Evolutionary conservation across 2,888 invertebrate genomes (phyloP).

Genomic region (Meiosimyza decipiens): DNA sequence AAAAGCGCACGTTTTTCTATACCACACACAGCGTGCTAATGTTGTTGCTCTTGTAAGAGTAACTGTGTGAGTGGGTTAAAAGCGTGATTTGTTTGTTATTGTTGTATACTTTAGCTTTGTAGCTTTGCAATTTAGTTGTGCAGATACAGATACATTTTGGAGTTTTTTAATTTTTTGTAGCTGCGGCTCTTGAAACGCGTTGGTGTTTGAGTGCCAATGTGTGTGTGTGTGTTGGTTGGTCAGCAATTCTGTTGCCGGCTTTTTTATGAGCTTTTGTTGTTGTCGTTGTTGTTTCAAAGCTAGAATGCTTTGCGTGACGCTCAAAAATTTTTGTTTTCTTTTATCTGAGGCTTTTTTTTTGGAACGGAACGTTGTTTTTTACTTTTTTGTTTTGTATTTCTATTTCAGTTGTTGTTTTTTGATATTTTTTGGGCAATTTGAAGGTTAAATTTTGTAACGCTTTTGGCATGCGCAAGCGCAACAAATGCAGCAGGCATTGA

Average conservation of each 20-base stretch:
- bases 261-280: conserved; percentile 24
- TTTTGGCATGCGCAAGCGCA: conserved; percentile 19
- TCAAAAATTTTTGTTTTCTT: neutral
- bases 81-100: conserved; percentile 29
- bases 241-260: conserved; percentile 31
- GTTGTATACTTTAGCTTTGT: conserved; percentile 8
- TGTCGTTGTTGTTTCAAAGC: conserved; percentile 1
- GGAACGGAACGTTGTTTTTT: too few relatives aligned
- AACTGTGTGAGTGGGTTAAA: conserved; percentile 37
- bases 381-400: conserved; percentile 3
- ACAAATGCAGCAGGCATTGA: neutral
- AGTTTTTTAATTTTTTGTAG: neutral
- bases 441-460: conserved; percentile 38
- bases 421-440: conserved; percentile 37
- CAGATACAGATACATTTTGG: neutral
- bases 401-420: conserved; percentile 27
- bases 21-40: neutral
- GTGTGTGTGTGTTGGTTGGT: conserved; percentile 19
- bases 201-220: neutral
- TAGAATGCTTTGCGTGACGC: conserved; percentile 14
- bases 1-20: conserved; percentile 20
- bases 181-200: neutral
- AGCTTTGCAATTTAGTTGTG: neutral
- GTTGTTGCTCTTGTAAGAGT: neutral
- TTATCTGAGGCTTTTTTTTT: too few relatives aligned